A percentile compares a stretch with the other conserved stretches of the same genome.
These are phyloP conservation scores for Phaetusa simplex DNA, from an alignment of 2,113 vertebrate species.

Conservation along the genomic window DNA sequence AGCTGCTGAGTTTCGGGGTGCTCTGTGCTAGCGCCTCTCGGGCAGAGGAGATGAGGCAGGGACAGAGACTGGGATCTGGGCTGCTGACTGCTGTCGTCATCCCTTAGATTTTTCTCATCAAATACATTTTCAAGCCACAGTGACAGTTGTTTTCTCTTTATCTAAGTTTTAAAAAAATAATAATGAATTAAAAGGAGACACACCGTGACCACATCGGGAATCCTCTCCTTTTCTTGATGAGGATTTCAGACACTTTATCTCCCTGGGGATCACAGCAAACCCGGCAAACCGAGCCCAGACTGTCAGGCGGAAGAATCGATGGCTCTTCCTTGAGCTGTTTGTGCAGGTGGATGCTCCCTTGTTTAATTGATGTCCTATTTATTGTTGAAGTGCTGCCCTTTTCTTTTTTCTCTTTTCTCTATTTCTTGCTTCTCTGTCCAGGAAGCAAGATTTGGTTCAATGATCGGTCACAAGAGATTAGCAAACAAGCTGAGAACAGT, in stretches of 20 bases:
- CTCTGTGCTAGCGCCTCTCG: neutral
- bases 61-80: neutral
- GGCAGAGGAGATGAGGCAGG: neutral
- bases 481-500: conserved; percentile 30
- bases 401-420: neutral
- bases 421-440: neutral
- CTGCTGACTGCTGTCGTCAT: neutral
- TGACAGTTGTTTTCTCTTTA: neutral
- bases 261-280: neutral
- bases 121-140: neutral
- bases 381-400: neutral
- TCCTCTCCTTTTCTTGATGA: neutral
- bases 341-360: neutral
- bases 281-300: neutral
- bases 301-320: neutral
- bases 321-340: neutral
- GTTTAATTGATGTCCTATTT: conserved; percentile 26
- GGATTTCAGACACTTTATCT: neutral
- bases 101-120: neutral
- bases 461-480: neutral
- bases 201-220: accelerated
- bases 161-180: neutral
- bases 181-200: neutral
- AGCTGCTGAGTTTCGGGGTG: neutral
- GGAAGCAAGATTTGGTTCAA: neutral